A percentile compares a stretch with the other conserved stretches of the same genome.
Evolutionary conservation across 2,113 vertebrate species (phyloP).

Genomic region (Paracanthobrama guichenoti): DNA sequence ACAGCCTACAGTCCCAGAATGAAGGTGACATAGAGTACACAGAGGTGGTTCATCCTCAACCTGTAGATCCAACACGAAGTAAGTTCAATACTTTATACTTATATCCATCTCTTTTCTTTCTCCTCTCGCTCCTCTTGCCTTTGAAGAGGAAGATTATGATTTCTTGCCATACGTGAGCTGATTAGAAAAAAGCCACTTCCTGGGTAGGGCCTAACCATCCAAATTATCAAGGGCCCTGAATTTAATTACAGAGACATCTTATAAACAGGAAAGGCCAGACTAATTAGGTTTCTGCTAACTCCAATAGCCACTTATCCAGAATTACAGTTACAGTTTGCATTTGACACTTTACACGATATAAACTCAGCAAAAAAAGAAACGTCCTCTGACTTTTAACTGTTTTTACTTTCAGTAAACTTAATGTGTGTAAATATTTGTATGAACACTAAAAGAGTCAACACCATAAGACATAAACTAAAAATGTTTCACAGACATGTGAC

Average conservation of each 20-base stretch:
- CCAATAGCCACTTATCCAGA: constrained; percentile 26
- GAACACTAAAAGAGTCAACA: too few relatives aligned
- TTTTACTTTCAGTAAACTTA: too few relatives aligned
- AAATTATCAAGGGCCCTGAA: constrained; percentile 62
- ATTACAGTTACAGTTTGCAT: not conserved
- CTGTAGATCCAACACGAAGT: constrained; percentile 65
- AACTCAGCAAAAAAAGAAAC: too few relatives aligned
- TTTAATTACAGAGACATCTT: constrained; percentile 34
- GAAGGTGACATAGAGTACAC: constrained; percentile 76
- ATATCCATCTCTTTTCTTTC: not conserved
- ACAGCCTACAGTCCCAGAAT: constrained; percentile 55
- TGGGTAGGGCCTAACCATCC: constrained; percentile 70
- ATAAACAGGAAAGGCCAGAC: constrained; percentile 77
- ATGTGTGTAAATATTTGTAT: too few relatives aligned
- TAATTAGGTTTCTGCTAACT: constrained; percentile 52
- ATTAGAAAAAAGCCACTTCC: constrained; percentile 62
- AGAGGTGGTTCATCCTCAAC: constrained; percentile 72
- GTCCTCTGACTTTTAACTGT: too few relatives aligned
- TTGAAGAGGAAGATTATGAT: constrained; percentile 3
- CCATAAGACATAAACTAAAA: too few relatives aligned
- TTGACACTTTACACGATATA: not conserved
- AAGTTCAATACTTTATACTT: not conserved
- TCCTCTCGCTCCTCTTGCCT: not conserved
- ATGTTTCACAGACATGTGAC: too few relatives aligned
- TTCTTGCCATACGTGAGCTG: constrained; percentile 58